Evolutionary conservation across 2,888 invertebrate species (phyloP).

Genomic region (Nesidiocoris tenuis): DNA sequence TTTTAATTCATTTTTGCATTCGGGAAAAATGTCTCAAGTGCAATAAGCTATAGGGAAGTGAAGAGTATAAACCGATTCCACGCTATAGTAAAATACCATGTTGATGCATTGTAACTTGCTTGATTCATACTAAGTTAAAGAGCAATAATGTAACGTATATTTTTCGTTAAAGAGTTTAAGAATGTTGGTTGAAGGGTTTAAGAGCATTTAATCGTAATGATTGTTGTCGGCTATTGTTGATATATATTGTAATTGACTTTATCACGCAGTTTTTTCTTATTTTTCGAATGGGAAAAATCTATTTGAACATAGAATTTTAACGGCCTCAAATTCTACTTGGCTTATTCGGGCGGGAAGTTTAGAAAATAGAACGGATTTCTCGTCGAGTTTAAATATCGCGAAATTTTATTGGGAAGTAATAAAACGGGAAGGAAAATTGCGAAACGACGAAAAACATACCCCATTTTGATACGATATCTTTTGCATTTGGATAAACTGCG

Average conservation of each 20-base stretch:
- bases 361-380: no score
- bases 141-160: slow-evolving; percentile 29
- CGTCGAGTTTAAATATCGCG: not conserved
- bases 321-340: slow-evolving; percentile 17
- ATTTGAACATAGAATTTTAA: slow-evolving; percentile 2
- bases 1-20: no score
- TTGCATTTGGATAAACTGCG: no score
- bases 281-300: not conserved
- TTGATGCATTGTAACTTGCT: not conserved
- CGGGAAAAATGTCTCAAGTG: slow-evolving; percentile 12
- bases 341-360: not conserved
- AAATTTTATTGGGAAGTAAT: no score
- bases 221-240: slow-evolving; percentile 10
- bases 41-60: not conserved
- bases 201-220: slow-evolving; percentile 19
- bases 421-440: no score
- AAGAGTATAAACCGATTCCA: not conserved
- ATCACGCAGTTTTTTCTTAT: not conserved
- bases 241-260: not conserved
- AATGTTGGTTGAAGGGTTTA: slow-evolving; percentile 19
- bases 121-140: slow-evolving; percentile 9
- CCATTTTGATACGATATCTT: no score
- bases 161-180: slow-evolving; percentile 27
- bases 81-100: no score
- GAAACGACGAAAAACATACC: no score